These are phyloP conservation scores for Danio kyathit DNA, from an alignment of 2,797 vertebrate genomes.

Conservation along the genomic window DNA sequence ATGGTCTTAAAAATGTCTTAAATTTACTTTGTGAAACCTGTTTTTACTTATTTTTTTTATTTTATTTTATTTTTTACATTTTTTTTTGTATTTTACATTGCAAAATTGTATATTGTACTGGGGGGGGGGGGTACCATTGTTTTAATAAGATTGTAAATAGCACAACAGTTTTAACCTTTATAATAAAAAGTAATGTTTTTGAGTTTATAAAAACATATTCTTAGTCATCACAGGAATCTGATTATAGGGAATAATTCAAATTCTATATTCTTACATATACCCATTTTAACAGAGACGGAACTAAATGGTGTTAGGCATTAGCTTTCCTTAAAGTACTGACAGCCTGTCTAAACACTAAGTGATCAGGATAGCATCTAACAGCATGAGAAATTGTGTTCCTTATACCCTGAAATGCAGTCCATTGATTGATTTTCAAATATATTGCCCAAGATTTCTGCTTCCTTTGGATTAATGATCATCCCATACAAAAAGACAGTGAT, in stretches of 20 bases:
- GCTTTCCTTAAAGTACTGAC: not conserved
- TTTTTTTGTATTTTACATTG: too few species aligned
- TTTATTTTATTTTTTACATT: too few species aligned
- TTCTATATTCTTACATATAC: too few species aligned
- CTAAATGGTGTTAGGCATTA: not conserved
- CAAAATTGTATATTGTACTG: too few species aligned
- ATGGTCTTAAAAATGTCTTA: too few species aligned
- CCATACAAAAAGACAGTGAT: slow-evolving; percentile 13
- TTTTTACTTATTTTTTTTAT: too few species aligned
- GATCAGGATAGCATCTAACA: not conserved
- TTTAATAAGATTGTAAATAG: too few species aligned
- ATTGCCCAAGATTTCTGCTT: slow-evolving; percentile 17
- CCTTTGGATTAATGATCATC: slow-evolving; percentile 23
- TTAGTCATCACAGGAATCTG: not conserved
- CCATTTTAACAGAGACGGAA: not conserved
- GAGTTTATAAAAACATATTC: not conserved
- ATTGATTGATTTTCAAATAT: slow-evolving; percentile 25
- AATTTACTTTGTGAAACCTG: too few species aligned
- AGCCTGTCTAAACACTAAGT: not conserved
- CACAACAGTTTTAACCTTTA: not conserved
- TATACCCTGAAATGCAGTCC: not conserved
- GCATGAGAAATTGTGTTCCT: not conserved
- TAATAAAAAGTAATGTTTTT: not conserved
- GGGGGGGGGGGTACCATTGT: too few species aligned
- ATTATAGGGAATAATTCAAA: too few species aligned